Percentiles rank a stretch among this genome's conserved stretches.
phyloP scores from a whole-genome alignment of 2,888 invertebrate genomes.

The Rhopalosiphum nymphaeae region DNA sequence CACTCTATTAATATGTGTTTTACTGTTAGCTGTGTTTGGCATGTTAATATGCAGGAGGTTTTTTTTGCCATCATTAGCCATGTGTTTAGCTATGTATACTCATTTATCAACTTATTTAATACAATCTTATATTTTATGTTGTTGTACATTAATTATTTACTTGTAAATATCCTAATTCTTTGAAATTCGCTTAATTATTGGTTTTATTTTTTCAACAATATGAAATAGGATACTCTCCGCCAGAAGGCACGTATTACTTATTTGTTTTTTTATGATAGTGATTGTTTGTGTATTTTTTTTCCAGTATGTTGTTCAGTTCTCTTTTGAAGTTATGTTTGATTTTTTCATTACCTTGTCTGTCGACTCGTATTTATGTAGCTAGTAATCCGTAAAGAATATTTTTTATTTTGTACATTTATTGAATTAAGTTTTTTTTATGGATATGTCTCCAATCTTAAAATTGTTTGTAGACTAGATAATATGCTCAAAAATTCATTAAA shows the following conservation, averaged over 20 bases:
- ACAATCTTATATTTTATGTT: constrained; percentile 1
- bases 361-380: no score
- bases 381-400: neutral
- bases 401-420: neutral
- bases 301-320: neutral
- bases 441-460: neutral
- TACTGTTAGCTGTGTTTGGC: neutral
- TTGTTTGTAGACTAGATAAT: neutral
- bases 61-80: neutral
- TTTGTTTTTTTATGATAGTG: neutral
- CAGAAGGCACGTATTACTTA: neutral
- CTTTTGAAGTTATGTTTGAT: neutral
- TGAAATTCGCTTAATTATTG: neutral
- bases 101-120: neutral
- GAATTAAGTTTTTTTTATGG: neutral
- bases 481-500: neutral
- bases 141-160: neutral
- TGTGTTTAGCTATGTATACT: neutral
- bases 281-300: neutral
- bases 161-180: neutral
- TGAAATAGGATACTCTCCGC: neutral
- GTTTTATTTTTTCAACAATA: neutral
- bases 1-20: neutral
- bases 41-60: neutral
- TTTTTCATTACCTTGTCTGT: neutral